Evolutionary conservation across 2,113 vertebrate species (phyloP), one percentile per base, ranked within the genome.

Genomic region (Channa maculata): DNA sequence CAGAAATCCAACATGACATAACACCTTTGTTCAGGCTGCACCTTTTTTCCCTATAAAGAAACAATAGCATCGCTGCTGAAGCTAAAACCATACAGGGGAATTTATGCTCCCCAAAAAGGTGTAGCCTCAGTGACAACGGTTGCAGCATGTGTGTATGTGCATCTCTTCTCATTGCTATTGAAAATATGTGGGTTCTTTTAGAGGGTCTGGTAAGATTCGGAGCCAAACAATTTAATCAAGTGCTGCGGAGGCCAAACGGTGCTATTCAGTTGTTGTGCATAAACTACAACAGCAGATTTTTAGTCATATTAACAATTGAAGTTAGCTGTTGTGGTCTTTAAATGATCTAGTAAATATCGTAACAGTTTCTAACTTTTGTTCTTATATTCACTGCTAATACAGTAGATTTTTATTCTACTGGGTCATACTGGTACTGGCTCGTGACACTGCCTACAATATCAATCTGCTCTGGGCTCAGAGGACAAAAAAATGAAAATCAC

Each of bases 141-240:
- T 51, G 10, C n/a, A 61, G 53, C 24, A 2, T 55, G 9, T 39
- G 10, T 14, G 4, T 39, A 39, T 46, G 46, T 34, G 44, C 24
- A 24, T 71, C 24, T 74, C 10, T 6, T 69, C 8, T 13, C 11
- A 10, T 71, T 57, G 45, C 53, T n/a, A 48, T 62, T 24, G 70
- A 62, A 53, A 69, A 38, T 24, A 43, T 33, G 0, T 54, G 68
- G 15, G 13, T 37, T 71, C 59, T 85, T 82, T 64, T 24, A 63
- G 34, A 71, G 68, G 68, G 2, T 79, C 13, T 81, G 50, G 2
- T 39, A 13, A 6, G 43, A 50, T 76, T 50, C 48, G 33, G 49
- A 59, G 70, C 34, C 5, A 5, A 48, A 48, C 5, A 0, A 11
- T 45, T 51, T 8, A 34, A 39, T 45, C 4, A 8, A 5, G 2